A percentile compares a stretch with the other conserved stretches of the same genome.
These are phyloP conservation scores for Rhabdophis nuchalis DNA, from an alignment of 2,797 vertebrate species.

Conservation along the genomic window DNA sequence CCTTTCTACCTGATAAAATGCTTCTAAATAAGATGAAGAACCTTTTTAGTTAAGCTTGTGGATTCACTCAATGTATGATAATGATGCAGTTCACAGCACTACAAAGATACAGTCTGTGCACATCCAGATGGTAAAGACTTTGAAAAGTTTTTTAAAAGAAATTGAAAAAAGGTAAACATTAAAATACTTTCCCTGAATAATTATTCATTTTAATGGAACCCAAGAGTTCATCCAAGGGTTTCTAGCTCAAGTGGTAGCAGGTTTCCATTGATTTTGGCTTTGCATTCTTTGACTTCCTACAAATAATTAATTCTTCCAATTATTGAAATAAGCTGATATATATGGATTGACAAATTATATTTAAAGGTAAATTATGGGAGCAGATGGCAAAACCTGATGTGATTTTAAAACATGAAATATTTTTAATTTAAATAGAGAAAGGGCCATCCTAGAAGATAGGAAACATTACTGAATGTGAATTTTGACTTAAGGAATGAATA, in stretches of 20 bases:
- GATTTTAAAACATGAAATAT: conserved; percentile 27
- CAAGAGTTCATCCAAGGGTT: conserved; percentile 75
- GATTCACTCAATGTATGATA: conserved; percentile 46
- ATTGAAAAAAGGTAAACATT: conserved; percentile 65
- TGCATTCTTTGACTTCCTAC: conserved; percentile 59
- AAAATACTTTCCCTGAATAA: conserved; percentile 67
- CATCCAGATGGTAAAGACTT: conserved; percentile 72
- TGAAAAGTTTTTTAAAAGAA: conserved; percentile 59
- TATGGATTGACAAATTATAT: conserved; percentile 66
- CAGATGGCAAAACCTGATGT: conserved; percentile 44
- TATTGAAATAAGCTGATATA: conserved; percentile 68
- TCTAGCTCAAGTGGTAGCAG: conserved; percentile 71
- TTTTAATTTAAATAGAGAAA: neutral
- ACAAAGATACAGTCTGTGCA: conserved; percentile 58
- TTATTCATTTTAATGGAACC: conserved; percentile 73
- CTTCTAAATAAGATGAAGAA: neutral
- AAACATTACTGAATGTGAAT: conserved; percentile 43
- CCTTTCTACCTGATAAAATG: conserved; percentile 42
- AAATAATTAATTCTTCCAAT: conserved; percentile 77
- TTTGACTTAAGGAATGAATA: neutral
- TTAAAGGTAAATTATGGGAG: conserved; percentile 56
- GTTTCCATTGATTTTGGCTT: conserved; percentile 69
- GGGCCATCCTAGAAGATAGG: conserved; percentile 13
- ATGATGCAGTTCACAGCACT: conserved; percentile 49
- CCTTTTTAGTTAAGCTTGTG: conserved; percentile 45